phyloP scores from a whole-genome alignment of 2,113 vertebrate genomes.

The Myrmecobius fasciatus region DNA sequence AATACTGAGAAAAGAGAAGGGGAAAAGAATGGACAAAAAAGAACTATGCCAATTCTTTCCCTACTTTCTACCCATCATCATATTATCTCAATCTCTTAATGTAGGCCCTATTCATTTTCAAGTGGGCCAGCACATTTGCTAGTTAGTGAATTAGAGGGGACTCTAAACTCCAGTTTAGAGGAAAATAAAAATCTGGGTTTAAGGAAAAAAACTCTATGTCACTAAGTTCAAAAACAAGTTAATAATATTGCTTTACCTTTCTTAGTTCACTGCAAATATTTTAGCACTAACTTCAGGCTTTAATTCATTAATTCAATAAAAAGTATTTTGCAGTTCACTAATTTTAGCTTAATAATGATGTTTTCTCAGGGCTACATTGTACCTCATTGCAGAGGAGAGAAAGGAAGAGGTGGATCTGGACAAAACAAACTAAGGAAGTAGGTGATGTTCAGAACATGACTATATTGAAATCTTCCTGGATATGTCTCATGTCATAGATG shows the following conservation, averaged over 20 bases:
- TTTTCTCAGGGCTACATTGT: background rate
- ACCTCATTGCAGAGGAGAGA: background rate
- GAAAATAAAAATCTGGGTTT: background rate
- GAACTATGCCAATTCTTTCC: background rate
- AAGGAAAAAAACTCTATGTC: no score
- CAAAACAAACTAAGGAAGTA: background rate
- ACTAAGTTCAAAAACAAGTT: background rate
- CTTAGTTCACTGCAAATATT: background rate
- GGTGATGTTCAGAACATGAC: background rate
- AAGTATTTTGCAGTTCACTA: background rate
- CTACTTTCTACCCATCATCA: background rate
- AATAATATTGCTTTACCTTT: background rate
- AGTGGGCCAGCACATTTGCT: background rate
- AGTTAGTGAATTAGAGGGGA: background rate
- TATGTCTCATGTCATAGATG: background rate
- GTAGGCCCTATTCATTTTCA: background rate
- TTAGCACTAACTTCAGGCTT: background rate
- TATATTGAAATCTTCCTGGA: background rate
- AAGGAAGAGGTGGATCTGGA: background rate
- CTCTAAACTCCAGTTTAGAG: background rate
- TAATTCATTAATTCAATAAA: background rate
- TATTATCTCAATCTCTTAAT: background rate
- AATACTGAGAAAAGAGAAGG: background rate
- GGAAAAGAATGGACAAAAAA: background rate
- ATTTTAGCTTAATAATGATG: background rate